phyloP scores from a whole-genome alignment of 1,140 invertebrate species.

The Drosophila paulistorum region DNA sequence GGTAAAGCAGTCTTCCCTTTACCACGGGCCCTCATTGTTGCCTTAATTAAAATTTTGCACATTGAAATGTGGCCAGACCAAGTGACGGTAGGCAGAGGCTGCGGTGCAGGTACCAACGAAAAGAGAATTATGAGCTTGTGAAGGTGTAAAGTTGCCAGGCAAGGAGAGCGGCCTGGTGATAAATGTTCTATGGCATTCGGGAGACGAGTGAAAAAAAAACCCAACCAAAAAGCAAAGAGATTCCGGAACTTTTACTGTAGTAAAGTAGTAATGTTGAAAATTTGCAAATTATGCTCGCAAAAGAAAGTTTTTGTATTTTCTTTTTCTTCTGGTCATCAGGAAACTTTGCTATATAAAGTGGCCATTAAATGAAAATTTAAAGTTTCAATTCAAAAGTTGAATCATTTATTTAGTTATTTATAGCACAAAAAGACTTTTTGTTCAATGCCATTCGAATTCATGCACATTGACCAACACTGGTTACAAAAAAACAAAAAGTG shows the following conservation, averaged over 20 bases:
- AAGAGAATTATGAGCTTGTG: slow-evolving; percentile 24
- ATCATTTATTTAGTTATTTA: slow-evolving; percentile 11
- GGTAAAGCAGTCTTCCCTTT: too few species aligned
- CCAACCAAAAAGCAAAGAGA: neutral
- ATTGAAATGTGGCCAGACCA: slow-evolving; percentile 34
- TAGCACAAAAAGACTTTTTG: slow-evolving; percentile 5
- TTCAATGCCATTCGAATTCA: neutral
- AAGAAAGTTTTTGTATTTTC: slow-evolving; percentile 5
- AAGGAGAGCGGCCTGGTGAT: slow-evolving; percentile 10
- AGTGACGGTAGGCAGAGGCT: neutral
- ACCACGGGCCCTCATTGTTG: slow-evolving; percentile 32
- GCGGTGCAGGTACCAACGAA: neutral
- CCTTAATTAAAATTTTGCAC: slow-evolving; percentile 73
- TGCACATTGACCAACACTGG: neutral
- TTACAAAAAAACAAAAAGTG: too few species aligned
- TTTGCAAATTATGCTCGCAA: slow-evolving; percentile 33
- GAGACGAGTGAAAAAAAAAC: neutral
- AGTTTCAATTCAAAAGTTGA: neutral
- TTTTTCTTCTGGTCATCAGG: neutral
- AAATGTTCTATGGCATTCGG: slow-evolving; percentile 34
- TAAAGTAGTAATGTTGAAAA: slow-evolving; percentile 40
- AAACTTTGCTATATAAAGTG: neutral
- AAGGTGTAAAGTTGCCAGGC: slow-evolving; percentile 36
- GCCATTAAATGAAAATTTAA: slow-evolving; percentile 1
- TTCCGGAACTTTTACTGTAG: slow-evolving; percentile 6